phyloP scores from a whole-genome alignment of 1,140 invertebrate genomes.

The Zophobas atratus region DNA sequence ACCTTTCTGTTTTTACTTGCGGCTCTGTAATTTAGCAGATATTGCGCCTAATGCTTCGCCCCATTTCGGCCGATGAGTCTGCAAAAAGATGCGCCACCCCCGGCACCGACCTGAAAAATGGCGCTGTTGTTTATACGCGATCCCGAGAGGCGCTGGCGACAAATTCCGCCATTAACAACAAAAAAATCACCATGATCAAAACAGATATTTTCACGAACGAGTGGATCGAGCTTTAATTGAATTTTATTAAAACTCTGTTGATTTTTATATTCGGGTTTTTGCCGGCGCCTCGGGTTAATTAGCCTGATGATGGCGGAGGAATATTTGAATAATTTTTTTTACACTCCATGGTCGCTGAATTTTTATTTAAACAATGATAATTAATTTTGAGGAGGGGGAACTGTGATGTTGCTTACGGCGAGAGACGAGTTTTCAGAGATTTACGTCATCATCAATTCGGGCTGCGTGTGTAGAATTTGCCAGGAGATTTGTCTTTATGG shows the following conservation, averaged over 20 bases:
- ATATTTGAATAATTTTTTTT: slow-evolving; percentile 35
- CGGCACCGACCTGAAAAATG: slow-evolving; percentile 9
- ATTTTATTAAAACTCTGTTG: slow-evolving; percentile 37
- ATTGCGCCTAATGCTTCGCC: slow-evolving; percentile 30
- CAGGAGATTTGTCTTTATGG: too few species aligned
- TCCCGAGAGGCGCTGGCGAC: background rate
- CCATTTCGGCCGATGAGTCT: slow-evolving; percentile 34
- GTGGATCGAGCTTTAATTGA: slow-evolving; percentile 10
- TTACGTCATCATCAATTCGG: too few species aligned
- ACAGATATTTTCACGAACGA: slow-evolving; percentile 18
- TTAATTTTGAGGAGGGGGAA: slow-evolving; percentile 5
- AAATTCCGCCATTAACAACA: slow-evolving; percentile 7
- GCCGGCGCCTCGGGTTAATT: background rate
- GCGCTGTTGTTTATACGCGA: background rate
- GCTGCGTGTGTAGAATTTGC: too few species aligned
- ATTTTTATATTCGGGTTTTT: slow-evolving; percentile 5
- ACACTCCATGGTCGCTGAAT: background rate
- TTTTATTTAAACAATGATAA: slow-evolving; percentile 33
- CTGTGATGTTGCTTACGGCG: background rate
- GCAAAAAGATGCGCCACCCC: slow-evolving; percentile 10
- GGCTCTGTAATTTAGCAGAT: slow-evolving; percentile 36
- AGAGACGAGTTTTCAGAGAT: too few species aligned
- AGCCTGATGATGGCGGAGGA: background rate
- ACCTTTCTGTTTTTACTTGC: slow-evolving; percentile 38
- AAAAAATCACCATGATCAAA: slow-evolving; percentile 22